Percentiles rank a stretch among this genome's conserved stretches.
These are phyloP conservation scores for Uria aalge DNA, from an alignment of 2,113 vertebrate genomes.

Conservation along the genomic window DNA sequence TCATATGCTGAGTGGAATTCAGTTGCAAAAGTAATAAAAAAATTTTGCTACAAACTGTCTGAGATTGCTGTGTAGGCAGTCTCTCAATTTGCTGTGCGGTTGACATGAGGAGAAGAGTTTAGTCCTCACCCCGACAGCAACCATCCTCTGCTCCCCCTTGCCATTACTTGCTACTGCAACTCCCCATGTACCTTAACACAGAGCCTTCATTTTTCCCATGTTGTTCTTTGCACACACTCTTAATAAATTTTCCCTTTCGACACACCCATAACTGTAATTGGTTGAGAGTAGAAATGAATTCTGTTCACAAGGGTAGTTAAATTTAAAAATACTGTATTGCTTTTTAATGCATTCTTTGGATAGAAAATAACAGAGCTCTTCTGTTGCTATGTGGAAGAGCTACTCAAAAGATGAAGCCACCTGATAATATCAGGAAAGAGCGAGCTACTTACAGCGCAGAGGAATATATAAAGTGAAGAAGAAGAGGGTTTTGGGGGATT, in stretches of 20 bases:
- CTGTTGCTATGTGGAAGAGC: background rate
- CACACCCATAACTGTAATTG: background rate
- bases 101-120: background rate
- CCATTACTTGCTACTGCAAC: background rate
- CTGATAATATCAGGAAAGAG: background rate
- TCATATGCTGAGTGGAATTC: background rate
- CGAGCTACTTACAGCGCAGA: background rate
- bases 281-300: background rate
- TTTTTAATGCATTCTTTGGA: background rate
- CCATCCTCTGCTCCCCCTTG: background rate
- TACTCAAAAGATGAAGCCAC: background rate
- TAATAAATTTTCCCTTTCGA: background rate
- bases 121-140: background rate
- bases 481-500: background rate
- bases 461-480: background rate
- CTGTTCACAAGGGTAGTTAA: background rate
- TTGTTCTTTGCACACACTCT: background rate
- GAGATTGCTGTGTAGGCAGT: background rate
- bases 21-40: background rate
- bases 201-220: background rate
- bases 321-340: background rate
- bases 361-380: background rate
- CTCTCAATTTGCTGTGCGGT: background rate
- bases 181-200: accelerated
- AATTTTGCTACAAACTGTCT: background rate